Percentiles rank a stretch among this genome's conserved stretches.
Conservation (phyloP, 2,113 vertebrate species). For the Morone saxatilis region DNA sequence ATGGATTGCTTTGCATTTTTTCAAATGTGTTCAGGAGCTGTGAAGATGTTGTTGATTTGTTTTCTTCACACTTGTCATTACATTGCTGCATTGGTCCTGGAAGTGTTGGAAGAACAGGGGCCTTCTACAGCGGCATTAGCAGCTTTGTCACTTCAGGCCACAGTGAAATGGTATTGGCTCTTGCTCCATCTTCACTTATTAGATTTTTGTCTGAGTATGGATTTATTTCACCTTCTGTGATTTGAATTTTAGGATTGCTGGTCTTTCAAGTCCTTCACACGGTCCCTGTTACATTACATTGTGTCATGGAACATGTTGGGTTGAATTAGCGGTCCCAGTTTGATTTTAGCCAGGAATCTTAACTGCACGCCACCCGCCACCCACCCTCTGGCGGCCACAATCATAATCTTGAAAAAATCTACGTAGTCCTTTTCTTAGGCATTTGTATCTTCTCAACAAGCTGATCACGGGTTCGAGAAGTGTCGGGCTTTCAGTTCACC, state of each 20-base stretch:
- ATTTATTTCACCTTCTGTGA: conserved; percentile 41
- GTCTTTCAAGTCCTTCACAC: conserved; percentile 15
- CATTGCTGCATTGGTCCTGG: conserved; percentile 13
- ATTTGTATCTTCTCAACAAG: conserved; percentile 43
- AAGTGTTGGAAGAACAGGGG: conserved; percentile 21
- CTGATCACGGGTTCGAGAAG: conserved; percentile 46
- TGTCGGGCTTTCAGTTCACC: conserved; percentile 38
- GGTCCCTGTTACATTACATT: neutral
- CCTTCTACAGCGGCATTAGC: conserved; percentile 27
- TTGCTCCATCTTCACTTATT: conserved; percentile 10
- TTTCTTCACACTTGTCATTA: conserved; percentile 51
- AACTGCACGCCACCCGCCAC: neutral
- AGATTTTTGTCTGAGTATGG: conserved; percentile 28
- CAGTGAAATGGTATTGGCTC: conserved; percentile 42
- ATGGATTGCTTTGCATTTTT: conserved; percentile 53
- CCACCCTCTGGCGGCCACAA: neutral
- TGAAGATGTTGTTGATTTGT: conserved; percentile 49
- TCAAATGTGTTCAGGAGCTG: conserved; percentile 40
- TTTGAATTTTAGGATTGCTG: conserved; percentile 5
- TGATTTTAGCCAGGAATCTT: neutral
- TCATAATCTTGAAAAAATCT: conserved; percentile 9
- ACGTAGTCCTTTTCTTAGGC: neutral
- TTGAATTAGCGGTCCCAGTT: neutral
- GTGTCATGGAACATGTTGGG: neutral
- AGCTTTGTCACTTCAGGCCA: conserved; percentile 32